phyloP scores from a whole-genome alignment of 1,140 invertebrate genomes.

The Cydia strobilella region DNA sequence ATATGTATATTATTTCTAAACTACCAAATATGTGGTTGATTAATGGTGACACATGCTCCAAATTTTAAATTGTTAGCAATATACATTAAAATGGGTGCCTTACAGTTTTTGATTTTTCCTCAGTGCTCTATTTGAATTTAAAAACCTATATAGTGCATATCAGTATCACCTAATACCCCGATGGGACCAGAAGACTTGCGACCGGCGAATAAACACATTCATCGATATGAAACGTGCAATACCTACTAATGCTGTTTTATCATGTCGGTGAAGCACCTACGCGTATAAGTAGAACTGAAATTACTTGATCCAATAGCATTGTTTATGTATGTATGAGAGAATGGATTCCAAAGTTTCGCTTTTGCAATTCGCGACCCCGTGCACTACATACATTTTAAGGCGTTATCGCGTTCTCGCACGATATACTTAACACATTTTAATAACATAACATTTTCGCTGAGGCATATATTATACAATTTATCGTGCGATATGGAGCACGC shows the following conservation, averaged over 20 bases:
- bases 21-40: too few relatives aligned
- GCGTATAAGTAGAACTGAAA: background rate
- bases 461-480: background rate
- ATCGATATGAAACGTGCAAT: constrained; percentile 1
- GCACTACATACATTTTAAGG: constrained; percentile 22
- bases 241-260: background rate
- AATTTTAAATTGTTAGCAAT: too few relatives aligned
- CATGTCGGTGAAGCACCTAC: background rate
- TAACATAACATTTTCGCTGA: constrained; percentile 1
- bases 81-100: too few relatives aligned
- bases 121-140: too few relatives aligned
- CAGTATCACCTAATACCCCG: background rate
- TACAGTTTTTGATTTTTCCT: too few relatives aligned
- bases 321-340: constrained; percentile 2
- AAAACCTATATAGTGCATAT: too few relatives aligned
- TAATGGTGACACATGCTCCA: too few relatives aligned
- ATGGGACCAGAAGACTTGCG: background rate
- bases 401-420: constrained; percentile 18
- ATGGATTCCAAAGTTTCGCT: constrained; percentile 4
- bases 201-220: constrained; percentile 7
- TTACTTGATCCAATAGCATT: background rate
- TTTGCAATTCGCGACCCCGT: constrained; percentile 3
- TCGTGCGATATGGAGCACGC: constrained; percentile 4
- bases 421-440: constrained; percentile 2
- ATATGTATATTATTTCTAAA: too few relatives aligned